phyloP scores from a whole-genome alignment of 1,140 invertebrate genomes.

The Camponotus pennsylvanicus region DNA sequence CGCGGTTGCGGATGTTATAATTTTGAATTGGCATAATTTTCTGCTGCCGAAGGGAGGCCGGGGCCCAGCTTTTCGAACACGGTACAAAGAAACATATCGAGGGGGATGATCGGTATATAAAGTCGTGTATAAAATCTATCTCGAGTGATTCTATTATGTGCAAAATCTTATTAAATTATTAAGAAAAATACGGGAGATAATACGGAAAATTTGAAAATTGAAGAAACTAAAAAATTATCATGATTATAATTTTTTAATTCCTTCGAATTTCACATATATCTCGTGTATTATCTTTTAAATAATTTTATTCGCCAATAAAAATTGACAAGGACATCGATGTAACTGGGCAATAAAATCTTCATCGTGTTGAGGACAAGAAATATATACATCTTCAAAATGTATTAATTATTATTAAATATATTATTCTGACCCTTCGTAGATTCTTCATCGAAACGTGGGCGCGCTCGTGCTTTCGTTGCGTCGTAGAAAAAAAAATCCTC shows the following conservation, averaged over 20 bases:
- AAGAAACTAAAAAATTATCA: too few relatives aligned
- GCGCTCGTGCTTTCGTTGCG: conserved; percentile 42
- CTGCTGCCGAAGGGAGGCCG: conserved; percentile 71
- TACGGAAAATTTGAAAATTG: too few relatives aligned
- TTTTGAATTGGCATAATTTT: conserved; percentile 85
- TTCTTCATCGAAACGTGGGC: conserved; percentile 57
- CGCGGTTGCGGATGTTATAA: conserved; percentile 84
- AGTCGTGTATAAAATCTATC: background rate
- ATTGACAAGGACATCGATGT: background rate
- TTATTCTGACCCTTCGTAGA: conserved; percentile 19
- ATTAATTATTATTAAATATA: conserved; percentile 21
- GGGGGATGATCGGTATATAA: background rate
- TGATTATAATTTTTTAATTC: too few relatives aligned
- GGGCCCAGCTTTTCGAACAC: conserved; percentile 44
- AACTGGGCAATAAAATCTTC: background rate
- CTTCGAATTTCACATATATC: too few relatives aligned
- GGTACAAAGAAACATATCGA: conserved; percentile 9
- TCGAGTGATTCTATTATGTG: background rate
- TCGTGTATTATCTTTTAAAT: too few relatives aligned
- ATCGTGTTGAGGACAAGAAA: background rate
- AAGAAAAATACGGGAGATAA: too few relatives aligned
- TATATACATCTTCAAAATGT: background rate
- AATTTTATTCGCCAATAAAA: background rate
- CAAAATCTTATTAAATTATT: background rate
- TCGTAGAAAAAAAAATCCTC: conserved; percentile 26